These are phyloP conservation scores for Planococcus citri DNA, from an alignment of 1,140 invertebrate genomes.

Conservation along the genomic window DNA sequence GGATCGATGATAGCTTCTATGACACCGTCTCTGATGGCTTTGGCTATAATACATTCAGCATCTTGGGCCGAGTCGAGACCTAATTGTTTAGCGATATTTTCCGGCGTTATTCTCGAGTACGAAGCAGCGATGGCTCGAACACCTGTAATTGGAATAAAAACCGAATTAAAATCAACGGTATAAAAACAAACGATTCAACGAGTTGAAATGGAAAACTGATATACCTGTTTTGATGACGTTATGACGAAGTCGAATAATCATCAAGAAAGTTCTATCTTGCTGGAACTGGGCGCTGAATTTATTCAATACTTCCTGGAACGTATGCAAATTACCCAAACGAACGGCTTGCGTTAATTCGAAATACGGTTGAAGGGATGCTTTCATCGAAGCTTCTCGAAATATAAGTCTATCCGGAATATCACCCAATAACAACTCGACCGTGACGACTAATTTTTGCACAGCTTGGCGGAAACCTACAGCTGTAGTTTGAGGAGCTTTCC, in stretches of 20 bases:
- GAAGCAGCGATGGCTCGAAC: slow-evolving; percentile 92
- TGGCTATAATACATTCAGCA: slow-evolving; percentile 98
- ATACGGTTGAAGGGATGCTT: slow-evolving; percentile 82
- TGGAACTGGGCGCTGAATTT: slow-evolving; percentile 78
- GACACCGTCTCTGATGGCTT: slow-evolving; percentile 97
- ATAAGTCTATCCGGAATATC: slow-evolving; percentile 89
- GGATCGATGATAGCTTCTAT: slow-evolving; percentile 96
- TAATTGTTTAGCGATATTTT: slow-evolving; percentile 87
- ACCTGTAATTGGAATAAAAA: slow-evolving; percentile 39
- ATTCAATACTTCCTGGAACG: slow-evolving; percentile 87
- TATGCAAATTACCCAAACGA: slow-evolving; percentile 80
- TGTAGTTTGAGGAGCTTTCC: slow-evolving; percentile 92
- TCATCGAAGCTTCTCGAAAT: slow-evolving; percentile 73
- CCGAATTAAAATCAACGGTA: background rate
- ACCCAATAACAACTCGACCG: slow-evolving; percentile 88
- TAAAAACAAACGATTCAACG: background rate
- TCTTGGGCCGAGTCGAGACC: slow-evolving; percentile 89
- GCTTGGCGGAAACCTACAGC: slow-evolving; percentile 98
- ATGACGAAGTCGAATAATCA: slow-evolving; percentile 86
- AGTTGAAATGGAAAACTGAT: background rate
- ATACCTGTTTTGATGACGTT: slow-evolving; percentile 92
- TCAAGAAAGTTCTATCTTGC: slow-evolving; percentile 82
- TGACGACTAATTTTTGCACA: slow-evolving; percentile 89
- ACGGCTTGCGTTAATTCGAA: slow-evolving; percentile 97
- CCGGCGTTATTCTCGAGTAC: slow-evolving; percentile 90